These are phyloP conservation scores for Ectobius pallidus DNA, from an alignment of 2,888 invertebrate genomes.

Conservation along the genomic window DNA sequence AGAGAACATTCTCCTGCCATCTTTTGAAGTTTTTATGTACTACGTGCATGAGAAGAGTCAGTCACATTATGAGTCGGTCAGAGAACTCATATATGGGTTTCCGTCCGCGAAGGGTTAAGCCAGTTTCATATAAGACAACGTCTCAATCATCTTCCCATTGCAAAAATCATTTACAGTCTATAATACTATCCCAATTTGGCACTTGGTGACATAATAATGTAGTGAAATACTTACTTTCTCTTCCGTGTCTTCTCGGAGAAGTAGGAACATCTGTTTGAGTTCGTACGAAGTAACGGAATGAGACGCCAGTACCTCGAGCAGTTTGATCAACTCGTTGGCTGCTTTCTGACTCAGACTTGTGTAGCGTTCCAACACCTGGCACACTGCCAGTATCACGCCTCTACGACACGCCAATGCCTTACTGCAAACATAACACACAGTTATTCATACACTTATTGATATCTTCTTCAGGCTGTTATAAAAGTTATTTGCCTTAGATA, in stretches of 20 bases:
- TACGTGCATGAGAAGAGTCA: no score
- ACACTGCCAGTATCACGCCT: conserved; percentile 58
- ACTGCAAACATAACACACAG: conserved; percentile 50
- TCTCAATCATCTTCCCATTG: no score
- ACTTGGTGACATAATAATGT: no score
- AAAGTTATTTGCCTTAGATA: no score
- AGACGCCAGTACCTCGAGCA: conserved; percentile 62
- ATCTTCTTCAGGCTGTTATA: not conserved
- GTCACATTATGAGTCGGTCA: no score
- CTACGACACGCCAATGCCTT: conserved; percentile 61
- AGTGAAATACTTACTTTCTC: conserved; percentile 50
- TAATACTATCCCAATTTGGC: no score
- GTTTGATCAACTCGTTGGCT: conserved; percentile 59
- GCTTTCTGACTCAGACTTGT: conserved; percentile 55
- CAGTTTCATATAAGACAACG: no score
- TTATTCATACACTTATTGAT: not conserved
- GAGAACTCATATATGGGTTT: no score
- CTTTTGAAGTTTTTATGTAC: no score
- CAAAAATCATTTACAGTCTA: no score
- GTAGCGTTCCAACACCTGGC: conserved; percentile 55
- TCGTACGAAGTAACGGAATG: conserved; percentile 63
- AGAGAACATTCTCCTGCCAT: no score
- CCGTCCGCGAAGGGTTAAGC: no score
- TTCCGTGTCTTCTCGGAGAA: conserved; percentile 53
- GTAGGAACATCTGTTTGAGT: conserved; percentile 61